Percentiles rank a stretch among this genome's conserved stretches.
Conservation (phyloP, 2,888 invertebrate species). For the Trichopoda pennipes region DNA sequence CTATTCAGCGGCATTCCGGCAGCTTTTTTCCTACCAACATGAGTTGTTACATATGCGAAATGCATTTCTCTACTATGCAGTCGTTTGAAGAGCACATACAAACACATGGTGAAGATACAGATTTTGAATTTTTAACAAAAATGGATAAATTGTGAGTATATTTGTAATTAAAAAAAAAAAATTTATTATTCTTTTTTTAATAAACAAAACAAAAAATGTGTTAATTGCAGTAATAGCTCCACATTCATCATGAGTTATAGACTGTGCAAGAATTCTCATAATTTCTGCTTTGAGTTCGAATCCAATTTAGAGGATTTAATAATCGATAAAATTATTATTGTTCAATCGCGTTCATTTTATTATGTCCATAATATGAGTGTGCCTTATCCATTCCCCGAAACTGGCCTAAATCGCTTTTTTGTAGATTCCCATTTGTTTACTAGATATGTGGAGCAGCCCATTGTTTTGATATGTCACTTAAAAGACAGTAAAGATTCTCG, state of each 20-base stretch:
- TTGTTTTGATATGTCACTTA: slow-evolving; percentile 74
- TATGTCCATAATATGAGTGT: slow-evolving; percentile 74
- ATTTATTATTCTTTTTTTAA: no score
- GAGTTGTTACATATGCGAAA: slow-evolving; percentile 77
- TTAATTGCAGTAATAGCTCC: slow-evolving; percentile 70
- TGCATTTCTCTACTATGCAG: slow-evolving; percentile 73
- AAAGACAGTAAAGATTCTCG: slow-evolving; percentile 65
- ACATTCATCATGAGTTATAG: slow-evolving; percentile 74
- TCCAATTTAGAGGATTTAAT: slow-evolving; percentile 71
- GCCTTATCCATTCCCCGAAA: slow-evolving; percentile 71
- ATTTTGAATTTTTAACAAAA: slow-evolving; percentile 74
- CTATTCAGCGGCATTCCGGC: slow-evolving; percentile 47
- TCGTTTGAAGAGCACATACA: slow-evolving; percentile 76
- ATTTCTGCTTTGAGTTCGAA: slow-evolving; percentile 75
- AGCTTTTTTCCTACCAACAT: slow-evolving; percentile 73
- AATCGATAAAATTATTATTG: slow-evolving; percentile 77
- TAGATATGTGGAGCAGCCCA: slow-evolving; percentile 75
- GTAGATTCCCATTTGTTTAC: slow-evolving; percentile 77
- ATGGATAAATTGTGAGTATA: slow-evolving; percentile 72
- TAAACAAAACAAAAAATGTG: not conserved
- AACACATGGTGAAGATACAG: slow-evolving; percentile 76
- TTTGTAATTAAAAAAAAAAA: not conserved
- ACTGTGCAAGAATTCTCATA: slow-evolving; percentile 76
- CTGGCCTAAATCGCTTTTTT: slow-evolving; percentile 72
- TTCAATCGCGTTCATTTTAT: slow-evolving; percentile 75